Evolutionary conservation across 1,140 invertebrate species (phyloP).

Genomic region (Nilaparvata lugens): DNA sequence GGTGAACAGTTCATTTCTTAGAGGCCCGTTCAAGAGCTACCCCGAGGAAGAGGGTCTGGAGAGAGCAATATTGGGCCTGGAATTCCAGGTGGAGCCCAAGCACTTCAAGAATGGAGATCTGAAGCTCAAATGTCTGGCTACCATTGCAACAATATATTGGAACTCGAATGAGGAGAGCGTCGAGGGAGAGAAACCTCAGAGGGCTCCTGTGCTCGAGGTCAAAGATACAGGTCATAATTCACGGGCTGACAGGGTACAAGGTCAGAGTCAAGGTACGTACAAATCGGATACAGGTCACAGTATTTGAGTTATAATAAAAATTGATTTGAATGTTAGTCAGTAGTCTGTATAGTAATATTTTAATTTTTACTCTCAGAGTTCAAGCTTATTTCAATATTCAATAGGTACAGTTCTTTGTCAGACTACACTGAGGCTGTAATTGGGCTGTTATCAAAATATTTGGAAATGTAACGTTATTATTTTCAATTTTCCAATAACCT

Average conservation of each 20-base stretch:
- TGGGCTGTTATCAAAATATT: no score
- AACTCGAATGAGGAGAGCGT: conserved; percentile 74
- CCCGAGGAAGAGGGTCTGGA: conserved; percentile 53
- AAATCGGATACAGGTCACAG: no score
- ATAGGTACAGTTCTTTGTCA: no score
- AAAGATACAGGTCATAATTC: conserved; percentile 41
- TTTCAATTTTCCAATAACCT: no score
- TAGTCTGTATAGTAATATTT: no score
- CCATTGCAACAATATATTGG: conserved; percentile 71
- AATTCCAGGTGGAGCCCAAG: conserved; percentile 59
- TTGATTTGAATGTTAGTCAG: no score
- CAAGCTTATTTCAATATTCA: no score
- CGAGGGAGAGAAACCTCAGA: conserved; percentile 53
- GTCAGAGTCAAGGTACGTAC: conserved; percentile 19
- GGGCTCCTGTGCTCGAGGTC: conserved; percentile 51
- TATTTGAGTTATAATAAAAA: no score
- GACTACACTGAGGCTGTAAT: no score
- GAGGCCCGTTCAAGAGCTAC: conserved; percentile 39
- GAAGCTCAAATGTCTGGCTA: conserved; percentile 78
- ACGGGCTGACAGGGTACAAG: conserved; percentile 40
- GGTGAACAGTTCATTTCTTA: conserved; percentile 42
- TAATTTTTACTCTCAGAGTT: no score
- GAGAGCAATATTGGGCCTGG: conserved; percentile 54
- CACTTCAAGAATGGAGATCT: conserved; percentile 74
- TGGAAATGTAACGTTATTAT: no score